Evolutionary conservation across 1,140 invertebrate genomes (phyloP).

Genomic region (Paramacrobiotus metropolitanus): DNA sequence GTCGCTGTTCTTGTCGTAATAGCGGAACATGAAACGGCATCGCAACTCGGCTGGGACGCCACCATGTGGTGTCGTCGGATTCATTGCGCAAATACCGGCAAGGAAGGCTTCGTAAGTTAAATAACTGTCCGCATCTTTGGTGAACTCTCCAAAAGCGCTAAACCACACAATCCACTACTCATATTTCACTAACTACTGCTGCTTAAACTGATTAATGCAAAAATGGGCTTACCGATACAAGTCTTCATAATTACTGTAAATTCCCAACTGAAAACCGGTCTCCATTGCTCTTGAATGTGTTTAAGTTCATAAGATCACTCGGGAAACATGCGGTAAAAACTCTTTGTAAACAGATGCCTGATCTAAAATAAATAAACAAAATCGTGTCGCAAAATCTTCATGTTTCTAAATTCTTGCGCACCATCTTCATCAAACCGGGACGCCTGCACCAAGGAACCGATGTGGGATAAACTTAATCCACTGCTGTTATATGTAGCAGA

Average conservation of each 20-base stretch:
- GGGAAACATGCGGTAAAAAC: neutral
- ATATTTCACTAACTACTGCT: neutral
- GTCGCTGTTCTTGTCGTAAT: slow-evolving; percentile 26
- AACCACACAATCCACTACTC: slow-evolving; percentile 3
- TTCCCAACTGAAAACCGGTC: neutral
- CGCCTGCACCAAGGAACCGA: neutral
- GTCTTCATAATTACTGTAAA: neutral
- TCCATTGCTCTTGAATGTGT: neutral
- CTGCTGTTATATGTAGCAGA: neutral
- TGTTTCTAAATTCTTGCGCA: neutral
- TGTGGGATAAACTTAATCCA: neutral
- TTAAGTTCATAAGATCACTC: neutral
- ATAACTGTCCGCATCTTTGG: slow-evolving; percentile 13
- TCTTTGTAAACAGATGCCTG: neutral
- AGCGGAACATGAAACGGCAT: slow-evolving; percentile 32
- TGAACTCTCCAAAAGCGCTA: slow-evolving; percentile 25
- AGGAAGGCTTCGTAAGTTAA: slow-evolving; percentile 27
- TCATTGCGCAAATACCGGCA: slow-evolving; percentile 28
- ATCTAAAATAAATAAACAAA: neutral
- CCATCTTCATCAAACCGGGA: neutral
- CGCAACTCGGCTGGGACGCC: slow-evolving; percentile 30
- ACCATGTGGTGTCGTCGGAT: slow-evolving; percentile 30
- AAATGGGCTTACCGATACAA: neutral
- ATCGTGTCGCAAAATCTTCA: neutral
- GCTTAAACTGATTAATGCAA: neutral